These are phyloP conservation scores for Stenodema calcarata DNA, from an alignment of 2,888 invertebrate genomes.

Conservation along the genomic window DNA sequence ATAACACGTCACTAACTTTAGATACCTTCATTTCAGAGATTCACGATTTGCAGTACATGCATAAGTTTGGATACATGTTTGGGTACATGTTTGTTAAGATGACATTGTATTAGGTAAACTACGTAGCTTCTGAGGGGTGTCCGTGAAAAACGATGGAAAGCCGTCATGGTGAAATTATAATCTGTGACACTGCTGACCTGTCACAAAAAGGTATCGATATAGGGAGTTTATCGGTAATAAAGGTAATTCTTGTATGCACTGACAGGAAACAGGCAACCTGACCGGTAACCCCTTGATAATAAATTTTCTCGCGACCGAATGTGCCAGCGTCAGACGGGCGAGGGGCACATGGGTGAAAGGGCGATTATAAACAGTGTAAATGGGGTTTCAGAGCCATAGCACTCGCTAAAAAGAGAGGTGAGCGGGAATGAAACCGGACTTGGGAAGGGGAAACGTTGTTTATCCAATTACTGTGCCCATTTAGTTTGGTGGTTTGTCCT, in stretches of 20 bases:
- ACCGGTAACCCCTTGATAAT: not conserved
- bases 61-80: too few relatives aligned
- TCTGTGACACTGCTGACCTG: not conserved
- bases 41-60: too few relatives aligned
- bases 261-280: conserved; percentile 6
- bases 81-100: too few relatives aligned
- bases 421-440: conserved; percentile 13
- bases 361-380: conserved; percentile 21
- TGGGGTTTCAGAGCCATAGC: not conserved
- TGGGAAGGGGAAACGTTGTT: conserved; percentile 27
- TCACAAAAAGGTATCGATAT: not conserved
- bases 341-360: not conserved
- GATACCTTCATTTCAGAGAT: too few relatives aligned
- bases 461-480: conserved; percentile 41
- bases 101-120: too few relatives aligned
- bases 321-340: not conserved
- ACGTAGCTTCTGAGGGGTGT: too few relatives aligned
- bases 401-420: conserved; percentile 9
- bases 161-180: not conserved
- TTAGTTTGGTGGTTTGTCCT: conserved; percentile 36
- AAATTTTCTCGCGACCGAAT: not conserved
- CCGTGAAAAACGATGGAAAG: too few relatives aligned
- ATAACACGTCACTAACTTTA: too few relatives aligned
- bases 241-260: not conserved
- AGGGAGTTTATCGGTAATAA: not conserved